Percentiles rank a stretch among this genome's conserved stretches.
Evolutionary conservation across 2,113 vertebrate species (phyloP).

Genomic region (Prochilodus magdalenae): DNA sequence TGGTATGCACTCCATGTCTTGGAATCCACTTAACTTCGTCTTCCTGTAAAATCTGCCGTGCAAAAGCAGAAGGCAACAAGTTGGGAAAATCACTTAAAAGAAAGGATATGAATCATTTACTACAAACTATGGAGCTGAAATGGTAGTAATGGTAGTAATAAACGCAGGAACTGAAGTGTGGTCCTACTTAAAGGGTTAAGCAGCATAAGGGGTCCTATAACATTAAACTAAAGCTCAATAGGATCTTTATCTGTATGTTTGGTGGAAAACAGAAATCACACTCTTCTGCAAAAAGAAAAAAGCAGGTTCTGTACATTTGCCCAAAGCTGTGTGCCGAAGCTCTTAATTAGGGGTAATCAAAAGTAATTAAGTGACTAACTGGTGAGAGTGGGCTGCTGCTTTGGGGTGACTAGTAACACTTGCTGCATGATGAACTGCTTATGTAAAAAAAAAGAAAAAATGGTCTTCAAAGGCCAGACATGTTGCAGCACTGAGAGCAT

Average conservation of each 20-base stretch:
- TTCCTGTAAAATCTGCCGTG: constrained; percentile 91
- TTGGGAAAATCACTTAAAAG: neutral
- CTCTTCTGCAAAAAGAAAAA: neutral
- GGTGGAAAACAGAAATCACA: neutral
- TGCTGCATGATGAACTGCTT: neutral
- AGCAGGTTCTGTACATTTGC: neutral
- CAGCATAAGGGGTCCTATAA: neutral
- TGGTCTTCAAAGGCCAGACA: constrained; percentile 29
- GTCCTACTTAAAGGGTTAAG: neutral
- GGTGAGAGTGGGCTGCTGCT: constrained; percentile 11
- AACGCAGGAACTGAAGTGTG: neutral
- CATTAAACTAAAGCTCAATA: neutral
- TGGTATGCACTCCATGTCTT: constrained; percentile 96
- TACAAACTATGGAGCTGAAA: too few species aligned
- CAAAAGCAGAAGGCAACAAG: neutral
- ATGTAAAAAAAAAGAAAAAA: too few species aligned
- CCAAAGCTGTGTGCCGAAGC: constrained; percentile 28
- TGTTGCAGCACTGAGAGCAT: constrained; percentile 23
- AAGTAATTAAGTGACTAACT: constrained; percentile 33
- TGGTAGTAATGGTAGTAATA: too few species aligned
- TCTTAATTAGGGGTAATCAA: constrained; percentile 47
- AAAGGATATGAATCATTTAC: neutral
- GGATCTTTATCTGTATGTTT: neutral
- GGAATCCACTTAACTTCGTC: constrained; percentile 95
- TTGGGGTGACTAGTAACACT: constrained; percentile 1